These are phyloP conservation scores for Chloroceryle amazona DNA, from an alignment of 2,797 vertebrate genomes.

Conservation along the genomic window DNA sequence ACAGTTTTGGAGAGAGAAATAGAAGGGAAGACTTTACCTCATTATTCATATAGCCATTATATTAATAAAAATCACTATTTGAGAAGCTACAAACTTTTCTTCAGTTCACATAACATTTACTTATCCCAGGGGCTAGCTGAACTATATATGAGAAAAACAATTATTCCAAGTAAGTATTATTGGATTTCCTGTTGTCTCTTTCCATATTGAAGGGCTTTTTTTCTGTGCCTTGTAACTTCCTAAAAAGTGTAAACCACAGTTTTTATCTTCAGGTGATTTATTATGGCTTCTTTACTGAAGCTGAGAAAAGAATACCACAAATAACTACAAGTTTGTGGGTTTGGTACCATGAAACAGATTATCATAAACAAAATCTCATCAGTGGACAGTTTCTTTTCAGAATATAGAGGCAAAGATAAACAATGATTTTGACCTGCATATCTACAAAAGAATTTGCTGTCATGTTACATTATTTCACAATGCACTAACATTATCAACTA, in stretches of 20 bases:
- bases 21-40: background rate
- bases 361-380: background rate
- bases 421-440: background rate
- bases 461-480: background rate
- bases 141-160: background rate
- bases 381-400: background rate
- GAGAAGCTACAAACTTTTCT: background rate
- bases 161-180: background rate
- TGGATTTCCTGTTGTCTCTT: background rate
- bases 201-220: constrained; percentile 2
- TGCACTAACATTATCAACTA: background rate
- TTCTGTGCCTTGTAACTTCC: background rate
- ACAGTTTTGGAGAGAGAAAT: background rate
- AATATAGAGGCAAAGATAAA: background rate
- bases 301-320: background rate
- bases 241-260: background rate
- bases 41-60: background rate
- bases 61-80: constrained; percentile 11
- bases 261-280: background rate
- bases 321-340: background rate
- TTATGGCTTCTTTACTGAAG: background rate
- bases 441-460: background rate
- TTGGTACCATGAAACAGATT: background rate
- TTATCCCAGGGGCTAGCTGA: background rate
- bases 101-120: background rate